Percentiles rank a stretch among this genome's conserved stretches.
These are phyloP conservation scores for Rafetus swinhoei DNA, from an alignment of 2,113 vertebrate species.

Conservation along the genomic window DNA sequence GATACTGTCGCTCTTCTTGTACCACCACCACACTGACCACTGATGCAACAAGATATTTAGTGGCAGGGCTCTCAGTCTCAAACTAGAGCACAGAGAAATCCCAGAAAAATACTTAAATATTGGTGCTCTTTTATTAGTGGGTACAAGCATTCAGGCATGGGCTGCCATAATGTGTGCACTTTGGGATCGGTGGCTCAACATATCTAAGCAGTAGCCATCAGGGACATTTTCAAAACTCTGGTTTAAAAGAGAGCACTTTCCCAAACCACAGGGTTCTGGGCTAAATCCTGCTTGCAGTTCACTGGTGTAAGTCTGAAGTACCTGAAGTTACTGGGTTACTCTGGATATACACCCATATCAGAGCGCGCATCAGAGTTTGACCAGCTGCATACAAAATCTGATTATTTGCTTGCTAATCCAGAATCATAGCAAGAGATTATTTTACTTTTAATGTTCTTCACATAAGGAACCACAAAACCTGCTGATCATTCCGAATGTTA, in stretches of 20 bases:
- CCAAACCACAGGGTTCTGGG: not conserved
- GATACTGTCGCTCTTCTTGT: too few species aligned
- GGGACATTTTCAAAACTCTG: not conserved
- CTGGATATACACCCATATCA: not conserved
- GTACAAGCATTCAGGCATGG: not conserved
- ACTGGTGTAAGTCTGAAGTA: rapidly evolving
- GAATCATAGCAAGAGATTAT: not conserved
- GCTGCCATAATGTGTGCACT: not conserved
- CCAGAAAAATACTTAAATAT: not conserved
- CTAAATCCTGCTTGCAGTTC: not conserved
- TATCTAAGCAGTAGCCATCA: not conserved
- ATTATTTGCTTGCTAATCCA: not conserved
- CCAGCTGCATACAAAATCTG: not conserved
- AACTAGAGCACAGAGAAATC: not conserved
- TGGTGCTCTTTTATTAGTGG: not conserved
- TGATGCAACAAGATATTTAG: too few species aligned
- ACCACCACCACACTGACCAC: too few species aligned
- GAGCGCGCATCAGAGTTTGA: not conserved
- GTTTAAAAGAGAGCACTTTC: not conserved
- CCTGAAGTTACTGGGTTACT: not conserved
- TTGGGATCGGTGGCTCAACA: not conserved
- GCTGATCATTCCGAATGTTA: not conserved
- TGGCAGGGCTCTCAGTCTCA: too few species aligned
- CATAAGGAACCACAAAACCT: not conserved
- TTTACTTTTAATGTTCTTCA: not conserved